Percentiles rank a stretch among this genome's conserved stretches.
Evolutionary conservation across 2,888 invertebrate species (phyloP).

Genomic region (Buathra laborator): DNA sequence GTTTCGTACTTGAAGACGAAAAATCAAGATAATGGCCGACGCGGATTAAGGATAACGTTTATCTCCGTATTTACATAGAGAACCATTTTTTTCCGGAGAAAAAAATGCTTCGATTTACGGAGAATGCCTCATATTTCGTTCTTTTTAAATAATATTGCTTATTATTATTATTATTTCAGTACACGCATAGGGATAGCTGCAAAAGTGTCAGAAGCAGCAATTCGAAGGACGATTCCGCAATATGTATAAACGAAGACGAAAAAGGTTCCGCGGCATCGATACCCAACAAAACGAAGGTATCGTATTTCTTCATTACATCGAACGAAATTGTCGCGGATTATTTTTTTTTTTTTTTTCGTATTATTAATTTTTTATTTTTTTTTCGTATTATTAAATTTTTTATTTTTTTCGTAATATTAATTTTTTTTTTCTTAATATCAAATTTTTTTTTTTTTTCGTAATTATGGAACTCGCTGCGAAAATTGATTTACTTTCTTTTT

Average conservation of each 20-base stretch:
- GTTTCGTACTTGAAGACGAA: too few relatives aligned
- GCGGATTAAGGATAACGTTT: too few relatives aligned
- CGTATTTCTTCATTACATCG: background rate
- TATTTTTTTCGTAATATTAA: too few relatives aligned
- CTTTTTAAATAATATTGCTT: too few relatives aligned
- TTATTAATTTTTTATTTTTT: background rate
- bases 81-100: too few relatives aligned
- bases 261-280: constrained; percentile 74
- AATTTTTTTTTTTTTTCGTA: background rate
- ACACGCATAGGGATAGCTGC: constrained; percentile 76
- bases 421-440: background rate
- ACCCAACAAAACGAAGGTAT: constrained; percentile 76
- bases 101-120: too few relatives aligned
- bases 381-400: background rate
- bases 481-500: background rate
- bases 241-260: constrained; percentile 74
- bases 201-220: constrained; percentile 68
- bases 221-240: constrained; percentile 75
- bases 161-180: constrained; percentile 75
- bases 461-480: constrained; percentile 18
- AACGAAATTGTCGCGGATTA: too few relatives aligned
- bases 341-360: too few relatives aligned
- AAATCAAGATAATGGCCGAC: too few relatives aligned
- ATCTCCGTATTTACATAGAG: too few relatives aligned
- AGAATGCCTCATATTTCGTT: too few relatives aligned